Evolutionary conservation across 2,797 vertebrate genomes (phyloP).

Genomic region (Leucoraja ocellata): DNA sequence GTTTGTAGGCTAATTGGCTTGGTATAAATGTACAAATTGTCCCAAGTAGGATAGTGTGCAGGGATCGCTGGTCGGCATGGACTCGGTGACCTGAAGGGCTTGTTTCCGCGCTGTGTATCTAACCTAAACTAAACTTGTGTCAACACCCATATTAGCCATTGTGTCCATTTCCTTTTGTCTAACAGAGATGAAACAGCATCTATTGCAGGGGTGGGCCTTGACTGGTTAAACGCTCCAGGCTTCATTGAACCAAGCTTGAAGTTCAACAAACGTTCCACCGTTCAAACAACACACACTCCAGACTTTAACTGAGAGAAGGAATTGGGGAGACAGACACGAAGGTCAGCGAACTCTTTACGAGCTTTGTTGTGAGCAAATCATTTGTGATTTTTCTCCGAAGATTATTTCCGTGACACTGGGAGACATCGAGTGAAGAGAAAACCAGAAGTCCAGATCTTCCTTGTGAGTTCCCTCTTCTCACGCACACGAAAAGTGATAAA

Average conservation of each 20-base stretch:
- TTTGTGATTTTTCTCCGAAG: no score
- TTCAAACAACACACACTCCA: background rate
- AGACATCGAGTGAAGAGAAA: background rate
- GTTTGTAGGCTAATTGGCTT: no score
- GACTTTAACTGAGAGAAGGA: background rate
- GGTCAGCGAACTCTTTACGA: background rate
- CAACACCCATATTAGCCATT: background rate
- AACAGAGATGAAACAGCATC: background rate
- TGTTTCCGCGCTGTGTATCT: no score
- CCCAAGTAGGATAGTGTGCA: no score
- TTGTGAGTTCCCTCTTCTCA: background rate
- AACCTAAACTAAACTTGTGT: background rate
- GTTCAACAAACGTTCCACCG: background rate
- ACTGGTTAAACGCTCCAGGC: background rate
- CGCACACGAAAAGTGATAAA: background rate
- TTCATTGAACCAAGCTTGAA: background rate
- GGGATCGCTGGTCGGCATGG: no score
- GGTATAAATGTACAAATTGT: no score
- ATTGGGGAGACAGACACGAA: background rate
- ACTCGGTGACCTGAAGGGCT: no score
- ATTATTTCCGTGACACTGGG: background rate
- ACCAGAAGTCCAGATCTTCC: no score
- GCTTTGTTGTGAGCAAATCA: background rate
- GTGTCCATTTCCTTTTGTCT: slow-evolving; percentile 26
- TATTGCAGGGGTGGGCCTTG: background rate